Base-by-base conservation (phyloP, 1,140 invertebrate species). In the Acromyrmex heyeri region DNA sequence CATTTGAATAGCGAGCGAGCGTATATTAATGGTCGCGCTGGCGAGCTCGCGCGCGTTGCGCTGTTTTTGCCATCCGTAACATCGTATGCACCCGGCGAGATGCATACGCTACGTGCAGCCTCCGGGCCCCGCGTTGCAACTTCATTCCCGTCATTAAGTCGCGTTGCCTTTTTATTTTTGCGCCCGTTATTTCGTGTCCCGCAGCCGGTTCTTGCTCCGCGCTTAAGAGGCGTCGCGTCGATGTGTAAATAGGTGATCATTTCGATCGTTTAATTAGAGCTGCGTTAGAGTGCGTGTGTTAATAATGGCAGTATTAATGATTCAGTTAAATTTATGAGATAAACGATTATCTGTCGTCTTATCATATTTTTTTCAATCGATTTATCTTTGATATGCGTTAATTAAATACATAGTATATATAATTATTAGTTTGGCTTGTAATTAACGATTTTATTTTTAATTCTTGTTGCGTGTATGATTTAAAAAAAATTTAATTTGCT, bases 141-240 rank as follows among this genome's bases (percentile, higher is more conserved):
- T 82, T 82, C 79, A 82, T 82, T 82, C 67, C 50, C 79, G 79
- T 82, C 79, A 82, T 82, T 82, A 82, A 82, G 79, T 38, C 67
- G 53, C 79, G 24, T 59, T 55, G 67, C 18, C 67, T 72, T 82
- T 82, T 82, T 82, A 73, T 73, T 82, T 44, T 82, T 82, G 34
- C 65, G 53, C 34, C 65, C 53, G 78, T 72, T 82, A 82, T 82
- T 82, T 59, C 67, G 79, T 24, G 65, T 81, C 48, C 50, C 77
- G 38, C 38, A 72, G 79, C 79, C 79, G 53, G 79, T 73, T 82
- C 67, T 73, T 73, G 55, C 27, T 6, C 44, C 24, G 24, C 53
- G 53, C 53, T 34, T 14, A 55, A 57, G 65, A 57, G 34, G 30
- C 50, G 18, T 59, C 24, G 30, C 50, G 12, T 59, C 24, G 65